These are phyloP conservation scores for Melanotaenia boesemani DNA, from an alignment of 2,797 vertebrate genomes.

Conservation along the genomic window DNA sequence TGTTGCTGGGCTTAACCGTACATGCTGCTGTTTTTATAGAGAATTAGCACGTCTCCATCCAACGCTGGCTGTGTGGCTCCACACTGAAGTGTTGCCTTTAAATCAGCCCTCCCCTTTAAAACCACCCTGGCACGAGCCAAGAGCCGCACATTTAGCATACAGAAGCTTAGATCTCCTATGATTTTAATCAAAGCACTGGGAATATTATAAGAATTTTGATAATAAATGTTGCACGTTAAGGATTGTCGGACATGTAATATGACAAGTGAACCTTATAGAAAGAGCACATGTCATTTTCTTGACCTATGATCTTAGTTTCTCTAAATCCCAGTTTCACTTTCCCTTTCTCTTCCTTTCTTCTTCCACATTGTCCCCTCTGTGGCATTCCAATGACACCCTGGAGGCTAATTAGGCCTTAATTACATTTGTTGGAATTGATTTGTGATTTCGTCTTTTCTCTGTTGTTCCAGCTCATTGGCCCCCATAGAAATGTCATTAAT, in stretches of 20 bases:
- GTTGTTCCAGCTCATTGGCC: conserved; percentile 87
- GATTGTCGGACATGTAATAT: conserved; percentile 36
- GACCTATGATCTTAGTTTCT: conserved; percentile 60
- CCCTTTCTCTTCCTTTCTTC: conserved; percentile 51
- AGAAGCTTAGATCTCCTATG: conserved; percentile 48
- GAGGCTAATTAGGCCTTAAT: conserved; percentile 90
- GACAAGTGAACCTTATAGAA: conserved; percentile 21
- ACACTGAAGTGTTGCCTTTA: conserved; percentile 78
- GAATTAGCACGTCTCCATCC: conserved; percentile 81
- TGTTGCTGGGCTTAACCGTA: conserved; percentile 77
- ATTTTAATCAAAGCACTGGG: conserved; percentile 53
- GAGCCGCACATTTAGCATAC: conserved; percentile 59
- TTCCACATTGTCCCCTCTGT: conserved; percentile 63
- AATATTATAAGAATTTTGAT: conserved; percentile 16
- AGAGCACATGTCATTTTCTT: conserved; percentile 25
- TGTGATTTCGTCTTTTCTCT: conserved; percentile 87
- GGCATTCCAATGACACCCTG: conserved; percentile 75
- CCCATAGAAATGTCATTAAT: conserved; percentile 88
- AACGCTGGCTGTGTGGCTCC: conserved; percentile 71
- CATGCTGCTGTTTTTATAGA: conserved; percentile 83
- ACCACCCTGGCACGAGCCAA: conserved; percentile 65
- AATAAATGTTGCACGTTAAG: conserved; percentile 29
- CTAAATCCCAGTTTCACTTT: conserved; percentile 64
- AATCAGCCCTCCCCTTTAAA: conserved; percentile 69
- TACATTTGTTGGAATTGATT: conserved; percentile 91